Conservation (phyloP, 2,797 vertebrate genomes). For the Parauchenoglanis punctatus region DNA sequence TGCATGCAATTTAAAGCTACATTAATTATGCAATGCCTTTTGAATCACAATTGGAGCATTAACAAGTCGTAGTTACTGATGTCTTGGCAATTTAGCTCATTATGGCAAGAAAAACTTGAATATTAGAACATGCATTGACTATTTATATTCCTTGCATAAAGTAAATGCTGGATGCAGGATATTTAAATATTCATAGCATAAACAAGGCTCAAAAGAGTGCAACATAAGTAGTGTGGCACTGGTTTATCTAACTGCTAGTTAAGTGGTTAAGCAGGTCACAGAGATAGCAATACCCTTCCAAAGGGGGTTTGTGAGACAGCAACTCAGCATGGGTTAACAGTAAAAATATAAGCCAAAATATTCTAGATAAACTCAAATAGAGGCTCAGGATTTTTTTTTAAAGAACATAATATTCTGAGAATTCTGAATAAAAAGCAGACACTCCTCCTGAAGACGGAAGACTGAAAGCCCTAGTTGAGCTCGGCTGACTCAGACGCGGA, state of each 20-base stretch:
- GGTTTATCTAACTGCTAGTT: conserved; percentile 22
- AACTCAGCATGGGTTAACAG: neutral
- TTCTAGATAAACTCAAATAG: neutral
- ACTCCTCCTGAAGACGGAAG: neutral
- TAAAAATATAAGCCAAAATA: conserved; percentile 20
- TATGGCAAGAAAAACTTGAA: neutral
- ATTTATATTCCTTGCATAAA: neutral
- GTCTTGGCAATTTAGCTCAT: neutral
- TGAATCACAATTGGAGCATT: neutral
- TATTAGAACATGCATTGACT: neutral
- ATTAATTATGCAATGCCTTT: neutral
- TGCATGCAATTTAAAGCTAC: neutral
- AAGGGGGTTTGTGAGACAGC: conserved; percentile 7
- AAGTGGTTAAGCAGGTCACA: conserved; percentile 43
- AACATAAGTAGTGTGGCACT: neutral
- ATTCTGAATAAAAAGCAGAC: conserved; percentile 12
- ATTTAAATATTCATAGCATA: neutral
- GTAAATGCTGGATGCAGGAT: neutral
- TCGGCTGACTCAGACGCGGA: conserved; percentile 26
- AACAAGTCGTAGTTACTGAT: neutral
- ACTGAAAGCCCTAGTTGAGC: conserved; percentile 22
- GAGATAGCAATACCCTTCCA: conserved; percentile 18
- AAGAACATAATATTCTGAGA: conserved; percentile 1
- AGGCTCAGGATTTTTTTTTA: neutral
- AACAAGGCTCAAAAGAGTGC: neutral